Evolutionary conservation across 1,140 invertebrate genomes (phyloP).

Genomic region (Sarcophaga peregrina): DNA sequence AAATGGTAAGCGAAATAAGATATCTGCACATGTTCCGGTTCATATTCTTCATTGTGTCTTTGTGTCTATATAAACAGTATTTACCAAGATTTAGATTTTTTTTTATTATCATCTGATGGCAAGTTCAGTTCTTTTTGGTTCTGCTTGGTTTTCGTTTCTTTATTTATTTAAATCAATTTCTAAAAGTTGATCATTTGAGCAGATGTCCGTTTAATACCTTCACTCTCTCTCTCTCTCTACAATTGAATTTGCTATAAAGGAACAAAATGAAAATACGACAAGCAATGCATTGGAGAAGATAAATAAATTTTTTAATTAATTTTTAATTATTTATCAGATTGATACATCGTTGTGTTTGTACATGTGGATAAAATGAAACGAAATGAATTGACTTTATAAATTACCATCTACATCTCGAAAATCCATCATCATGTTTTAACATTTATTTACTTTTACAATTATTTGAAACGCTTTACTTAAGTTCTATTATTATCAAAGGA

Average conservation of each 20-base stretch:
- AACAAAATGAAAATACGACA: too few species aligned
- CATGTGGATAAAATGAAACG: background rate
- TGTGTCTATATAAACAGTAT: background rate
- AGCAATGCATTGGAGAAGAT: background rate
- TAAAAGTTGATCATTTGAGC: too few species aligned
- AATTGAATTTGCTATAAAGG: background rate
- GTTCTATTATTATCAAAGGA: too few species aligned
- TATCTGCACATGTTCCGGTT: background rate
- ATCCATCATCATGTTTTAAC: too few species aligned
- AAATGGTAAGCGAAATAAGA: background rate
- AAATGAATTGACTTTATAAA: background rate
- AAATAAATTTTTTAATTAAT: conserved; percentile 34
- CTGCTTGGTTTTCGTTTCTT: background rate
- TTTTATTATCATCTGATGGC: background rate
- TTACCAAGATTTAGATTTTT: background rate
- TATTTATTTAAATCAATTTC: background rate
- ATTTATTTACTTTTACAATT: too few species aligned
- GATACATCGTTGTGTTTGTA: background rate
- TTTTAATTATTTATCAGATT: conserved; percentile 35
- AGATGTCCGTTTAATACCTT: too few species aligned
- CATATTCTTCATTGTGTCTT: background rate
- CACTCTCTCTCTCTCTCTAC: background rate
- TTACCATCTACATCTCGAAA: background rate
- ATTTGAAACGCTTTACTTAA: too few species aligned
- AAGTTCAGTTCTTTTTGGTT: background rate